Evolutionary conservation across 2,113 vertebrate species (phyloP).

Genomic region (Pterocles burchelli): DNA sequence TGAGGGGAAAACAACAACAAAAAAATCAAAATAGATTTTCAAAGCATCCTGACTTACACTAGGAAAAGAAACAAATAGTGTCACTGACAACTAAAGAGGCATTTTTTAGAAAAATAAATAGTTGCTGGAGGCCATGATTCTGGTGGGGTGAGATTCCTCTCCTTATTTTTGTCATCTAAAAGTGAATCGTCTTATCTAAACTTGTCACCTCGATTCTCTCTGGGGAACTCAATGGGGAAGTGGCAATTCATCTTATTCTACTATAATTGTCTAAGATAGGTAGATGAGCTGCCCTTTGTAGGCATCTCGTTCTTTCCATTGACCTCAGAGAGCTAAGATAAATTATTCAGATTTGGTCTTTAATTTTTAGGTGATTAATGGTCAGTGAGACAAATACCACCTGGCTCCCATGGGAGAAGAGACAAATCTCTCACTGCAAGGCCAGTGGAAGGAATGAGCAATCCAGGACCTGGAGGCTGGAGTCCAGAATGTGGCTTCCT

Average conservation of each 20-base stretch:
- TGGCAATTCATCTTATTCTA: slow-evolving; percentile 44
- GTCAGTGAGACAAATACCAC: neutral
- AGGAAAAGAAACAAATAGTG: slow-evolving; percentile 2
- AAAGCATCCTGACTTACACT: neutral
- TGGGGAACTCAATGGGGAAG: slow-evolving; percentile 9
- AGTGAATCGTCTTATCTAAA: slow-evolving; percentile 41
- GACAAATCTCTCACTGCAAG: neutral
- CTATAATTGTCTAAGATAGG: neutral
- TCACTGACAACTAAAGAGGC: neutral
- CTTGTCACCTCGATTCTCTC: slow-evolving; percentile 25
- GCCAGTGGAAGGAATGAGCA: neutral
- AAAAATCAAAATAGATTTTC: neutral
- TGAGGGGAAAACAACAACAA: neutral
- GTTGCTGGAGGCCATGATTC: slow-evolving; percentile 24
- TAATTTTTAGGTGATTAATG: slow-evolving; percentile 43
- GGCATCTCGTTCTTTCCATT: neutral
- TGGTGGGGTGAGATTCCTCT: slow-evolving; percentile 38
- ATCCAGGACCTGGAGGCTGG: neutral
- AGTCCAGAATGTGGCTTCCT: neutral
- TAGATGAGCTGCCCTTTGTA: slow-evolving; percentile 5
- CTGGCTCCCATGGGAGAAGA: neutral
- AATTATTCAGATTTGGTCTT: slow-evolving; percentile 26
- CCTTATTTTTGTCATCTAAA: slow-evolving; percentile 25
- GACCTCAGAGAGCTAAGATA: slow-evolving; percentile 5
- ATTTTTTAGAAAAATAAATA: slow-evolving; percentile 9